Conservation (phyloP, 2,888 invertebrate genomes). For the Caradrina kadenii region DNA sequence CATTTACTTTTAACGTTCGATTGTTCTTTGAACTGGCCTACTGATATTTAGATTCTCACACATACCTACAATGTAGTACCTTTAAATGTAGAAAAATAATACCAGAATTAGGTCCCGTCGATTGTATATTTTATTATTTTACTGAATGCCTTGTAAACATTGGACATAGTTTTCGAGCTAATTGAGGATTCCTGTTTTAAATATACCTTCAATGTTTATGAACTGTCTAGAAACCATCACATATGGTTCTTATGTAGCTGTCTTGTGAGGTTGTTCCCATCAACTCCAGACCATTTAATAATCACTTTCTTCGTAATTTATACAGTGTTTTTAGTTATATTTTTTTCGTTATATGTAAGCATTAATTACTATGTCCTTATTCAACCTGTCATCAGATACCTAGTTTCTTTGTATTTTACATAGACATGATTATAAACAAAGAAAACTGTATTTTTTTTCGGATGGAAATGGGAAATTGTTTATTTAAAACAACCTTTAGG, state of each 20-base stretch:
- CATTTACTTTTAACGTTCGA: slow-evolving; percentile 51
- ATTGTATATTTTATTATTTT: not conserved
- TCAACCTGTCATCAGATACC: not conserved
- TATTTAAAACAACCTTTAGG: too few relatives aligned
- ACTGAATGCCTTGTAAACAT: not conserved
- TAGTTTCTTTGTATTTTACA: not conserved
- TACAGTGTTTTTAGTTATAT: not conserved
- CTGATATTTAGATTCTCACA: slow-evolving; percentile 51
- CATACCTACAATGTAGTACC: slow-evolving; percentile 12
- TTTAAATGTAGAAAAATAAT: slow-evolving; percentile 13
- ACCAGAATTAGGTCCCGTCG: not conserved
- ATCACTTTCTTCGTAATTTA: not conserved
- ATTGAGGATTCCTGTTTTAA: too few relatives aligned
- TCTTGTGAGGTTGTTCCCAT: too few relatives aligned
- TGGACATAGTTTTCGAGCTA: not conserved
- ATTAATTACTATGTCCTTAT: not conserved
- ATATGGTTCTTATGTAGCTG: too few relatives aligned
- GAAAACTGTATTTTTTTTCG: too few relatives aligned
- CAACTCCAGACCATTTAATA: not conserved
- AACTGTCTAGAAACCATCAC: too few relatives aligned
- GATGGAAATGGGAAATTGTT: too few relatives aligned
- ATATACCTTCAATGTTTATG: too few relatives aligned
- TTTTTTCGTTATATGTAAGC: not conserved
- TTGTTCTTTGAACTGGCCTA: slow-evolving; percentile 51
- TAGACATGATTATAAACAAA: not conserved